Conservation (phyloP, 2,888 invertebrate genomes). For the Hypomecis punctinalis region DNA sequence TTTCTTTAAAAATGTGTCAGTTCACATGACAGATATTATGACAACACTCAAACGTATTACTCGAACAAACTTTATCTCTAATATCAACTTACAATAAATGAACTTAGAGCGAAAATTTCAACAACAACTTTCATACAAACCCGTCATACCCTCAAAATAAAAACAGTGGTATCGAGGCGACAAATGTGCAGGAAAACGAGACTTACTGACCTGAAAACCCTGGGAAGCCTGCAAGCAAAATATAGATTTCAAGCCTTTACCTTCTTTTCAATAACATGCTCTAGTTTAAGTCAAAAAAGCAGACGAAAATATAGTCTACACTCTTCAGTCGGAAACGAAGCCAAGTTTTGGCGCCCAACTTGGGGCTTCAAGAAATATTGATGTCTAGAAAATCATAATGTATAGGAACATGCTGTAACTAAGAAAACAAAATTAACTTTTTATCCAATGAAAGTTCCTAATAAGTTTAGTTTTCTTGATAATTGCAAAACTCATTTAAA, state of each 20-base stretch:
- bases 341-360: slow-evolving; percentile 3
- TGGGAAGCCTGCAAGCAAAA: slow-evolving; percentile 83
- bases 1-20: too few species aligned
- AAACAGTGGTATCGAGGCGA: neutral
- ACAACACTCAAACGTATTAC: too few species aligned
- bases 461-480: too few species aligned
- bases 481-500: neutral
- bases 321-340: neutral
- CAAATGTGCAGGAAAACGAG: slow-evolving; percentile 24
- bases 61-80: too few species aligned
- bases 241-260: slow-evolving; percentile 60
- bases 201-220: slow-evolving; percentile 83
- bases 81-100: too few species aligned
- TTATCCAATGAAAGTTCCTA: neutral
- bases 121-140: neutral
- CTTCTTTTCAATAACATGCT: slow-evolving; percentile 42
- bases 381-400: too few species aligned
- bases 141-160: slow-evolving; percentile 6
- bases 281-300: slow-evolving; percentile 18
- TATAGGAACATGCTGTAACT: neutral
- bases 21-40: too few species aligned
- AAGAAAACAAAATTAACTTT: neutral
- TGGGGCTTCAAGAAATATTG: neutral
- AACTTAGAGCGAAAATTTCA: neutral
- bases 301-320: neutral